Percentiles rank a stretch among this genome's conserved stretches.
phyloP scores from a whole-genome alignment of 2,113 vertebrate genomes.

The Platycercus adscitus region DNA sequence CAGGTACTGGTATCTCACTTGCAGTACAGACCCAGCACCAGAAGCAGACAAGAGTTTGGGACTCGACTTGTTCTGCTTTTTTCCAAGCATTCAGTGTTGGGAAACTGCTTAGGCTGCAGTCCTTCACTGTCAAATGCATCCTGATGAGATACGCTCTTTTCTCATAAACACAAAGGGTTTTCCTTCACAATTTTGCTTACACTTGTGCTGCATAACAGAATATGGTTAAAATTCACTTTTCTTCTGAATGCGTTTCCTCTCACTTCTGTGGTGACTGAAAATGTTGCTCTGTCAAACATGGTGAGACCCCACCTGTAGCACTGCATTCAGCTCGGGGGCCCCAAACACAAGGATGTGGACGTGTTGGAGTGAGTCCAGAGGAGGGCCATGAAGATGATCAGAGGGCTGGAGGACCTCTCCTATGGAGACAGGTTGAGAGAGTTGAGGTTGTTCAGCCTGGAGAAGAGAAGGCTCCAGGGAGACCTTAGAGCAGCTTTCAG shows the following conservation, averaged over 20 bases:
- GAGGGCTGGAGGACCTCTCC: background rate
- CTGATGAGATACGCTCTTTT: background rate
- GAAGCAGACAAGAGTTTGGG: background rate
- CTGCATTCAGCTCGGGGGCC: background rate
- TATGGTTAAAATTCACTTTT: background rate
- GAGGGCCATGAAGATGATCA: background rate
- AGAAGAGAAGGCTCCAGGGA: background rate
- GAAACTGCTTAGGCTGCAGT: background rate
- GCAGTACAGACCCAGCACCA: background rate
- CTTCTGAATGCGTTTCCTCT: background rate
- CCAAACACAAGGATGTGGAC: background rate
- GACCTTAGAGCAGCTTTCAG: background rate
- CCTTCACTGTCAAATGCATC: background rate
- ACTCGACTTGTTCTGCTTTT: background rate
- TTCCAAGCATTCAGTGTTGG: background rate
- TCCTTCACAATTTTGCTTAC: background rate
- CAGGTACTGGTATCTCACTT: background rate
- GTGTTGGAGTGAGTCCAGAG: background rate
- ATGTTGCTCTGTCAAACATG: background rate
- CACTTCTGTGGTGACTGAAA: background rate
- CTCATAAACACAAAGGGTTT: background rate
- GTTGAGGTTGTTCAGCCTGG: background rate
- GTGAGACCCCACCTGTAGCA: background rate
- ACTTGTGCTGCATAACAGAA: background rate
- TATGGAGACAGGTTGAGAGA: background rate